Evolutionary conservation across 1,140 invertebrate species (phyloP), one percentile per base, ranked within the genome.

Genomic region (Hyposmocoma kahamanoa): DNA sequence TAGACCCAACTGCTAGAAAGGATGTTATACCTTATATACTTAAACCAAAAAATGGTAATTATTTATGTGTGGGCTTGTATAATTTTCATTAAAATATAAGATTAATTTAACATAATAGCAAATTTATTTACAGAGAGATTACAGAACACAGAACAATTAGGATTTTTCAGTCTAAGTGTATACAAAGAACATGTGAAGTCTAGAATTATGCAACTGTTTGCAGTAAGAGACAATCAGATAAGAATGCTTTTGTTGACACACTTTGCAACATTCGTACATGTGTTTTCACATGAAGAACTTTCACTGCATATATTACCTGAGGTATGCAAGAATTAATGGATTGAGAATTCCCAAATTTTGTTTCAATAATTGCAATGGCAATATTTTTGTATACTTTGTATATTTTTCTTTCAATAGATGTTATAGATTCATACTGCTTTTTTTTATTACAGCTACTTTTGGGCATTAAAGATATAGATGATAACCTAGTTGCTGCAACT

Each of bases 381-480:
- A n/a, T n/a, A n/a, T n/a, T n/a, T n/a, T n/a, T n/a, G n/a, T n/a
- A n/a, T n/a, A n/a, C n/a, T n/a, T n/a, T n/a, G n/a, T n/a, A n/a
- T n/a, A n/a, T n/a, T n/a, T n/a, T n/a, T n/a, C n/a, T n/a, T n/a
- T n/a, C n/a, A n/a, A n/a, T n/a, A n/a, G n/a, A n/a, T n/a, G n/a
- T n/a, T n/a, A n/a, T n/a, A n/a, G n/a, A n/a, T n/a, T n/a, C n/a
- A n/a, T n/a, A n/a, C n/a, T n/a, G n/a, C 8, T n/a, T 30, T 46
- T 52, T 52, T 53, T 64, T 61, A 46, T 88, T 89, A 47, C 79
- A 93, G 89, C 72, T 96, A n/a, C 86, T 95, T 6, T 87, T 95
- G 13, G 94, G 94, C 2, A 93, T 96, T 54, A 93, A 93, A 74
- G 94, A 96, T 59, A 92, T 90, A 0, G 92, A 95, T 72, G 93